phyloP scores from a whole-genome alignment of 2,888 invertebrate species.

The Ethmia dodecea region DNA sequence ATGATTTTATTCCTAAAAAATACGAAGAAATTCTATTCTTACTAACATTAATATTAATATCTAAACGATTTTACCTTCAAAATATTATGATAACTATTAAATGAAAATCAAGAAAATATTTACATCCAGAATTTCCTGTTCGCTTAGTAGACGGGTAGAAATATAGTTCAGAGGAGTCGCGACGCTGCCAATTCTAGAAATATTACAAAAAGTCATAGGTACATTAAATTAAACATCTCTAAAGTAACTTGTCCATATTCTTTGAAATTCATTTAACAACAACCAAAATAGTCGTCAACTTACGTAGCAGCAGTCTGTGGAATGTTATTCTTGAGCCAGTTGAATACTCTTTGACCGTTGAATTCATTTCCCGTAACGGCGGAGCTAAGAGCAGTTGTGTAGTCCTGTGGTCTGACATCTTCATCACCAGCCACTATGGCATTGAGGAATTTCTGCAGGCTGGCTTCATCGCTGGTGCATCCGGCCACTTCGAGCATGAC shows the following conservation, averaged over 20 bases:
- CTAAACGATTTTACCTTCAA: no score
- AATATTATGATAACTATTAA: no score
- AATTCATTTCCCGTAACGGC: conserved; percentile 74
- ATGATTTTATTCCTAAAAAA: no score
- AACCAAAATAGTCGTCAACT: conserved; percentile 18
- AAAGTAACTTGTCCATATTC: no score
- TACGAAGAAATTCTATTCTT: no score
- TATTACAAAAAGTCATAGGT: no score
- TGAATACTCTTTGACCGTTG: conserved; percentile 74
- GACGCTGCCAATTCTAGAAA: conserved; percentile 47
- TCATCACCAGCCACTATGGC: conserved; percentile 38
- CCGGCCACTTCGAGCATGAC: conserved; percentile 82
- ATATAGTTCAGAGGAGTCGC: conserved; percentile 42
- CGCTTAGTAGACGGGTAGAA: conserved; percentile 46
- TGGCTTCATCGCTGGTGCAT: conserved; percentile 76
- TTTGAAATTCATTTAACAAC: not conserved
- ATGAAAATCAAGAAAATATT: not conserved
- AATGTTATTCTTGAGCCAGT: conserved; percentile 63
- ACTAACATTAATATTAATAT: no score
- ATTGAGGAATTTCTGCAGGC: conserved; percentile 40
- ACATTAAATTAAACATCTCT: not conserved
- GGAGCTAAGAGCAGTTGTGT: conserved; percentile 52
- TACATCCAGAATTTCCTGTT: conserved; percentile 47
- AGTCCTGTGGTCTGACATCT: conserved; percentile 60
- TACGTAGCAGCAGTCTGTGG: conserved; percentile 29